Percentiles rank a stretch among this genome's conserved stretches.
These are phyloP conservation scores for Dinocampus coccinellae DNA, from an alignment of 2,888 invertebrate genomes.

Conservation along the genomic window DNA sequence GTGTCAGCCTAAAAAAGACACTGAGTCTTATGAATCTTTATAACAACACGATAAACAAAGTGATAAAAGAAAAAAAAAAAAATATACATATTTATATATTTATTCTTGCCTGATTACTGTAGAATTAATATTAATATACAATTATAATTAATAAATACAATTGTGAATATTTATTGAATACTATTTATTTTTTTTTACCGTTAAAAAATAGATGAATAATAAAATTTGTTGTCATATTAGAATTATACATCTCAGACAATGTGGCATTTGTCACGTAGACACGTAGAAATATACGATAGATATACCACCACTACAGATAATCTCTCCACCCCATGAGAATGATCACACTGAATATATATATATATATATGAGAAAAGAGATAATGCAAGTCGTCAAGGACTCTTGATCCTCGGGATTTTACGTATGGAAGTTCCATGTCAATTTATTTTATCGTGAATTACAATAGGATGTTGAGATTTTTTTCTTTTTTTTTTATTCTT, in stretches of 20 bases:
- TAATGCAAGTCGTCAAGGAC: constrained; percentile 3
- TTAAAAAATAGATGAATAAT: not conserved
- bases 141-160: not conserved
- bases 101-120: no score
- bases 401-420: not conserved
- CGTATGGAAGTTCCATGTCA: not conserved
- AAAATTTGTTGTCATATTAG: not conserved
- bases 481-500: no score
- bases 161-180: not conserved
- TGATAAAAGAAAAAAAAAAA: not conserved
- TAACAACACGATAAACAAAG: not conserved
- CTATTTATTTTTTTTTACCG: not conserved
- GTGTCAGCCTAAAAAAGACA: constrained; percentile 2
- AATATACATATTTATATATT: no score
- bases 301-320: not conserved
- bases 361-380: not conserved
- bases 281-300: not conserved
- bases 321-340: not conserved
- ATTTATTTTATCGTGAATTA: not conserved
- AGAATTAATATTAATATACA: no score
- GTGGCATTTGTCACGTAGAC: not conserved
- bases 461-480: not conserved
- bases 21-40: not conserved
- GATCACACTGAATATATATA: not conserved
- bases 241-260: not conserved